Conservation (phyloP, 2,797 vertebrate species). For the Brachyrhaphis roseni region DNA sequence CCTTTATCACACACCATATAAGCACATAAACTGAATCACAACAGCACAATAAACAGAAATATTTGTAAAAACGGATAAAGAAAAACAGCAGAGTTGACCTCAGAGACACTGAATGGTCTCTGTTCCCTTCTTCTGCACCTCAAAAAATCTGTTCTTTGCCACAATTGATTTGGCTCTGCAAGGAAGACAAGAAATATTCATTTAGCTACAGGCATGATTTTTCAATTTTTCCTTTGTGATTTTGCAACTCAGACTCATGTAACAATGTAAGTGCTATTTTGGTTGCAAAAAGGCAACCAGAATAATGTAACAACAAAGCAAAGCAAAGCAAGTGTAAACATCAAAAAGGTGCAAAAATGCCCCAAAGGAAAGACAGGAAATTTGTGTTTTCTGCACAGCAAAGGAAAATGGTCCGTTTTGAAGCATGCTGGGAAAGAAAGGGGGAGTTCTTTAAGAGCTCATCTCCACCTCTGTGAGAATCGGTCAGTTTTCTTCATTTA, state of each 20-base stretch:
- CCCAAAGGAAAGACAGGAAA: constrained; percentile 37
- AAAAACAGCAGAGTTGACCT: constrained; percentile 18
- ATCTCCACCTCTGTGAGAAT: constrained; percentile 22
- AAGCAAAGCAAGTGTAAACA: constrained; percentile 41
- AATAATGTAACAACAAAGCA: constrained; percentile 31
- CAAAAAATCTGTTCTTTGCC: constrained; percentile 32
- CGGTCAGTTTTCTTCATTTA: constrained; percentile 18
- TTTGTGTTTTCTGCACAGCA: constrained; percentile 49
- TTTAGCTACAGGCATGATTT: constrained; percentile 46
- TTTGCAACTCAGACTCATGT: constrained; percentile 41
- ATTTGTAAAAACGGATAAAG: constrained; percentile 32
- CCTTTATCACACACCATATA: not conserved
- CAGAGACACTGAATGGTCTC: constrained; percentile 15
- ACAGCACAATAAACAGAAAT: constrained; percentile 37
- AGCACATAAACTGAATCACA: constrained; percentile 17
- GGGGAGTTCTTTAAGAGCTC: constrained; percentile 25
- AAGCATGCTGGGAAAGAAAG: constrained; percentile 42
- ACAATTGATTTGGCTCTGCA: constrained; percentile 71
- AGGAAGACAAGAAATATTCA: constrained; percentile 62
- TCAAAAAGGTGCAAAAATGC: constrained; percentile 40
- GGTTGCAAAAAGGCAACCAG: constrained; percentile 12
- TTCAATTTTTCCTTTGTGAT: constrained; percentile 46
- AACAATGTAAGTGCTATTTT: constrained; percentile 30
- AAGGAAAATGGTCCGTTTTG: constrained; percentile 38
- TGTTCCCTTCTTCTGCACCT: constrained; percentile 40